These are phyloP conservation scores for Perithous albicinctus DNA, from an alignment of 2,888 invertebrate genomes.

Conservation along the genomic window DNA sequence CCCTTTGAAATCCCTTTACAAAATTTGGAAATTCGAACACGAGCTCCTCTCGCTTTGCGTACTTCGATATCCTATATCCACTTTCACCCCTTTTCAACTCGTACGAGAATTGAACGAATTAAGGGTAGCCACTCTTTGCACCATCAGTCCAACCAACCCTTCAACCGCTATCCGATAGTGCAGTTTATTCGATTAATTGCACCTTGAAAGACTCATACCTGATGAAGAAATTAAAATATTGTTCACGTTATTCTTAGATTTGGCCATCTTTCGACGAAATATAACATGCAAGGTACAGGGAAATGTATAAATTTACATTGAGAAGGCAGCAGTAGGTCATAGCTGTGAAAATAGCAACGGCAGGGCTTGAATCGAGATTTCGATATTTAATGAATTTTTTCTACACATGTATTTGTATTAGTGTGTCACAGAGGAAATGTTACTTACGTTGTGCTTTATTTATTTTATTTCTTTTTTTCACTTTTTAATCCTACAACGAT, in stretches of 20 bases:
- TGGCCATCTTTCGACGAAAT: no score
- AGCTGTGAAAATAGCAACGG: not conserved
- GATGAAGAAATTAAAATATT: not conserved
- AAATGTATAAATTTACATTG: not conserved
- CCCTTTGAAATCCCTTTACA: slow-evolving; percentile 42
- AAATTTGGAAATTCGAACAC: slow-evolving; percentile 50
- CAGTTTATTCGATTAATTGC: not conserved
- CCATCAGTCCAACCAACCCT: not conserved
- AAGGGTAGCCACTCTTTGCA: slow-evolving; percentile 21
- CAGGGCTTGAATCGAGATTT: no score
- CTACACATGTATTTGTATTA: not conserved
- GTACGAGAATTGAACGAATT: slow-evolving; percentile 41
- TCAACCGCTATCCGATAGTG: not conserved
- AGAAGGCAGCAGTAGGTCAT: not conserved
- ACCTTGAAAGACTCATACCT: not conserved
- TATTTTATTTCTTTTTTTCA: no score
- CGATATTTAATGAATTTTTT: no score
- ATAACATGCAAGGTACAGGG: no score
- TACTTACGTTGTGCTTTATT: no score
- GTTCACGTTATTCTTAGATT: not conserved
- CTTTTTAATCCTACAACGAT: no score
- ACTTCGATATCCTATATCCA: slow-evolving; percentile 2
- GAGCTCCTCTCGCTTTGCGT: slow-evolving; percentile 9
- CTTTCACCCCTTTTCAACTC: slow-evolving; percentile 26
- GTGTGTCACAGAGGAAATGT: not conserved